phyloP scores from a whole-genome alignment of 2,888 invertebrate genomes.

The Coremacera marginata region DNA sequence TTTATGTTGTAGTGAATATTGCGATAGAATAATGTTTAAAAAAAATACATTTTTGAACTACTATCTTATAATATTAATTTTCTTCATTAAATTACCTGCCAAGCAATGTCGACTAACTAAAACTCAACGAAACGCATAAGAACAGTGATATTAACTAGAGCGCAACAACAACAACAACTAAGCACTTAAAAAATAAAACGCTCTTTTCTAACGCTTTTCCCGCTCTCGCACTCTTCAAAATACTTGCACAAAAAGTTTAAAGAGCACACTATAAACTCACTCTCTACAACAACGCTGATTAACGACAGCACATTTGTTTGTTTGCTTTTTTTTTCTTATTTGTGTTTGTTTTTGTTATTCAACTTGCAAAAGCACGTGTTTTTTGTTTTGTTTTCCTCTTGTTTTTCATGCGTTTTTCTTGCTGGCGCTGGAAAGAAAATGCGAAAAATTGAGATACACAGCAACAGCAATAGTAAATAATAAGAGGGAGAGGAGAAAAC shows the following conservation, averaged over 20 bases:
- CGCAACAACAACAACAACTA: not conserved
- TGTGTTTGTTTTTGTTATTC: conserved; percentile 8
- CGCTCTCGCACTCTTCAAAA: not conserved
- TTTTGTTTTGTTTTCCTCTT: conserved; percentile 26
- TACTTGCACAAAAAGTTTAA: not conserved
- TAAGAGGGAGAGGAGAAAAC: not conserved
- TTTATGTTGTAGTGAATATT: too few relatives aligned
- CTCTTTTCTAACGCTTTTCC: not conserved
- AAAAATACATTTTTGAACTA: too few relatives aligned
- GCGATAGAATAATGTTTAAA: too few relatives aligned
- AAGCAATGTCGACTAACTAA: too few relatives aligned
- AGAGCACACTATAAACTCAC: not conserved
- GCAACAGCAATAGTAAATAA: not conserved
- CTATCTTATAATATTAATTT: too few relatives aligned
- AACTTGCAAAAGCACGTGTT: conserved; percentile 20
- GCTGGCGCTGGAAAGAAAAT: conserved; percentile 18
- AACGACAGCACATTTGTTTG: not conserved
- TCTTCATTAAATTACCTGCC: too few relatives aligned
- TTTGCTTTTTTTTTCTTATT: not conserved
- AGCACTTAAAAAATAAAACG: not conserved
- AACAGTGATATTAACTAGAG: too few relatives aligned
- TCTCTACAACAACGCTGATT: not conserved
- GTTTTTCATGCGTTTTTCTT: conserved; percentile 28
- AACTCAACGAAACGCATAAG: too few relatives aligned
- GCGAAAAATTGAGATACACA: conserved; percentile 7